Evolutionary conservation across 2,797 vertebrate species (phyloP).

Genomic region (Rhabdomys pumilio): DNA sequence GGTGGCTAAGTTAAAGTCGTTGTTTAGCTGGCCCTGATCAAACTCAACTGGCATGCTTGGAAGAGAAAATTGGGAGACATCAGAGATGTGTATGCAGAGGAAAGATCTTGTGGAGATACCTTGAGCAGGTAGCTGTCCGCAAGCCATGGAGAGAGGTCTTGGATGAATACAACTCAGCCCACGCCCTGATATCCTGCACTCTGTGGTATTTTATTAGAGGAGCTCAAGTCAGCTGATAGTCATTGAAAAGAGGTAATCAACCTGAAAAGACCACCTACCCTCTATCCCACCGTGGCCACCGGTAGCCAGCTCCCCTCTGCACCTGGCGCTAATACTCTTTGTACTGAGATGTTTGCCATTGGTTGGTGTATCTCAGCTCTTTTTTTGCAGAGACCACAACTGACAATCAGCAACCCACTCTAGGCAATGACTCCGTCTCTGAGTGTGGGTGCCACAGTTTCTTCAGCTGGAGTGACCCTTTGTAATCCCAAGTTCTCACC

Average conservation of each 20-base stretch:
- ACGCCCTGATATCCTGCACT: not conserved
- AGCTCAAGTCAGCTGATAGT: no score
- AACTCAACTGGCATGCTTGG: not conserved
- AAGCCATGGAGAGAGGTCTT: not conserved
- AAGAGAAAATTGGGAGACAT: not conserved
- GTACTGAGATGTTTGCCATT: not conserved
- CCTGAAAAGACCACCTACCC: not conserved
- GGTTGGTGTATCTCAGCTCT: not conserved
- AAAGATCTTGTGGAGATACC: not conserved
- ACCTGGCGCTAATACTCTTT: not conserved
- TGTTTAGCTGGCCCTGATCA: not conserved
- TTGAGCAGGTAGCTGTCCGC: not conserved
- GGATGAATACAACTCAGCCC: not conserved
- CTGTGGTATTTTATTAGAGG: not conserved
- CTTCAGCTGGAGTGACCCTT: not conserved
- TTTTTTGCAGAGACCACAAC: not conserved
- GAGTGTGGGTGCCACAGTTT: not conserved
- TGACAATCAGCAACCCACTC: not conserved
- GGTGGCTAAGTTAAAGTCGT: not conserved
- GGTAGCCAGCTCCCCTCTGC: not conserved
- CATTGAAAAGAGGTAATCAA: not conserved
- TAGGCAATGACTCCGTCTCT: not conserved
- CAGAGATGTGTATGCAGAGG: not conserved
- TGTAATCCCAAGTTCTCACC: not conserved
- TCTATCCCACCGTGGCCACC: not conserved